A percentile compares a stretch with the other conserved stretches of the same genome.
Evolutionary conservation across 2,888 invertebrate genomes (phyloP).

Genomic region (Trachelus iudaicus): DNA sequence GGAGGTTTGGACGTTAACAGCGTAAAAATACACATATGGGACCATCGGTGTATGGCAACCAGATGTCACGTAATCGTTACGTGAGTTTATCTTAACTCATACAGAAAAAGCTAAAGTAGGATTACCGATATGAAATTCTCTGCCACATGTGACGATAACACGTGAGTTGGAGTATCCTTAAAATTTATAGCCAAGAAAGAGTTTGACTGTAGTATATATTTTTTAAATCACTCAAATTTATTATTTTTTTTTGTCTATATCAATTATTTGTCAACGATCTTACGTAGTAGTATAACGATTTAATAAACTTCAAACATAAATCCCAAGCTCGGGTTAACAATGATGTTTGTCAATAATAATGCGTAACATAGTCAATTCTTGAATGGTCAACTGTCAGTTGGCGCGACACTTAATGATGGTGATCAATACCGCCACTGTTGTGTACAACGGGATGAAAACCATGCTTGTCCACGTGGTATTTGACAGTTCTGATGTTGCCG

Average conservation of each 20-base stretch:
- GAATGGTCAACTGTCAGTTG: not conserved
- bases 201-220: not conserved
- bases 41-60: not conserved
- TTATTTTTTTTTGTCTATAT: not conserved
- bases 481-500: conserved; percentile 36
- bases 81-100: not conserved
- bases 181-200: not conserved
- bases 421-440: conserved; percentile 29
- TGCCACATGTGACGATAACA: not conserved
- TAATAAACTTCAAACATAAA: not conserved
- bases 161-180: not conserved
- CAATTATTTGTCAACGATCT: not conserved
- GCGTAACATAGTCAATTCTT: not conserved
- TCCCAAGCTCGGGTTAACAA: not conserved
- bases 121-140: not conserved
- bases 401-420: conserved; percentile 16
- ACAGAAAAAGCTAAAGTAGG: not conserved
- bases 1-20: not conserved
- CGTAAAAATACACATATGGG: not conserved
- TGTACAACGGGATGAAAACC: conserved; percentile 23
- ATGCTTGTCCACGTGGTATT: conserved; percentile 34
- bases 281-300: not conserved
- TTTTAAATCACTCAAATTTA: not conserved
- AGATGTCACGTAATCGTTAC: not conserved
- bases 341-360: not conserved